Conservation (phyloP, 2,888 invertebrate genomes). For the Synergus itoensis region DNA sequence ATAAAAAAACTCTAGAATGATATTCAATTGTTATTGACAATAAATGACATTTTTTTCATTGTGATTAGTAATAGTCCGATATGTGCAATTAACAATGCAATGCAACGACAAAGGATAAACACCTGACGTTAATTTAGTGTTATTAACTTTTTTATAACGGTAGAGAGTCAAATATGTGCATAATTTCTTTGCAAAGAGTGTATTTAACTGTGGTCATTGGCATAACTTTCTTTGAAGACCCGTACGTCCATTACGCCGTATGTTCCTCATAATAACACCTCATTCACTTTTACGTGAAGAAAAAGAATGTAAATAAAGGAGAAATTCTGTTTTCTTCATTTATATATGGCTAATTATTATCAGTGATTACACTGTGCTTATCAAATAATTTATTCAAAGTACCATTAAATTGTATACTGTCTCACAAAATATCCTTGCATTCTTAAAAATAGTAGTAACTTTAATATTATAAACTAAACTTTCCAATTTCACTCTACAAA, state of each 20-base stretch:
- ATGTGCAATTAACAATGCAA: background rate
- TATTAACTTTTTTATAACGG: background rate
- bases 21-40: background rate
- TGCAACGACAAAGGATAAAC: background rate
- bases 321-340: background rate
- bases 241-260: constrained; percentile 16
- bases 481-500: background rate
- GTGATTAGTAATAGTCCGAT: background rate
- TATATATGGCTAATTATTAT: background rate
- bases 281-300: constrained; percentile 3
- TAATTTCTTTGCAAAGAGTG: constrained; percentile 12
- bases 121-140: background rate
- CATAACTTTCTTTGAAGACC: constrained; percentile 32
- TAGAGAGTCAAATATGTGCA: constrained; percentile 9
- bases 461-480: background rate
- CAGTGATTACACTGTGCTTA: background rate
- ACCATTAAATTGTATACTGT: background rate
- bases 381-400: background rate
- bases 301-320: background rate
- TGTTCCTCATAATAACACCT: constrained; percentile 26
- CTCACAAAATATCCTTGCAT: background rate
- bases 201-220: constrained; percentile 33
- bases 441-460: background rate
- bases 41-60: background rate
- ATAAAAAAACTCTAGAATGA: background rate